Conservation (phyloP, 2,113 vertebrate genomes). For the Mastomys natalensis region DNA sequence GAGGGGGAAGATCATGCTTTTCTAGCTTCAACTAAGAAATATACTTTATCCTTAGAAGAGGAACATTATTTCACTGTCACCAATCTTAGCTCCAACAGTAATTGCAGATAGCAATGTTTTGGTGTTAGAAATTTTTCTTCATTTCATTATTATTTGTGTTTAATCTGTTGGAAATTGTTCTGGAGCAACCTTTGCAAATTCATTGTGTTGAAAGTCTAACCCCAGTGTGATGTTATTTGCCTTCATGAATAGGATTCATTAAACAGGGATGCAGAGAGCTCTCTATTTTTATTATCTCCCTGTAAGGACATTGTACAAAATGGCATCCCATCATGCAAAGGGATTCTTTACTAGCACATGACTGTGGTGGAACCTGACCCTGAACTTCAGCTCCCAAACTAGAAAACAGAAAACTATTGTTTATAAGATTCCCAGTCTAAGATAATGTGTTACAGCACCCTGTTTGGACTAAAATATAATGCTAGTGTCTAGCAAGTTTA, state of each 20-base stretch:
- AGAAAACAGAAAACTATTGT: neutral
- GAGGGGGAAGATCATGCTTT: too few relatives aligned
- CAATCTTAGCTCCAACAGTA: neutral
- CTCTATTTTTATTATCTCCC: neutral
- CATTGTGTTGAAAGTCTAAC: neutral
- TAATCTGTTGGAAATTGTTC: neutral
- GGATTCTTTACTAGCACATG: neutral
- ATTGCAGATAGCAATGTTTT: neutral
- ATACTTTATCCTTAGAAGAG: neutral
- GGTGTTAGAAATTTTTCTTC: neutral
- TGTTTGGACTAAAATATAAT: neutral
- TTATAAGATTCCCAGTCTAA: neutral
- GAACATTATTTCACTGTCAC: neutral
- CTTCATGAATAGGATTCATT: neutral
- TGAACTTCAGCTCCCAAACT: neutral
- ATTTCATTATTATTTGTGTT: neutral
- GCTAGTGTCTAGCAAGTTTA: neutral
- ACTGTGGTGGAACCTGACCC: neutral
- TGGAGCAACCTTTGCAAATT: neutral
- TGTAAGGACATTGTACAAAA: neutral
- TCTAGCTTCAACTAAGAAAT: neutral
- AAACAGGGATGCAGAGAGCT: neutral
- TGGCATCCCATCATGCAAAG: neutral
- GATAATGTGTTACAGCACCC: neutral
- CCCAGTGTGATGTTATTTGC: neutral